Evolutionary conservation across 2,113 vertebrate genomes (phyloP).

Genomic region (Rhadina sibilatrix): DNA sequence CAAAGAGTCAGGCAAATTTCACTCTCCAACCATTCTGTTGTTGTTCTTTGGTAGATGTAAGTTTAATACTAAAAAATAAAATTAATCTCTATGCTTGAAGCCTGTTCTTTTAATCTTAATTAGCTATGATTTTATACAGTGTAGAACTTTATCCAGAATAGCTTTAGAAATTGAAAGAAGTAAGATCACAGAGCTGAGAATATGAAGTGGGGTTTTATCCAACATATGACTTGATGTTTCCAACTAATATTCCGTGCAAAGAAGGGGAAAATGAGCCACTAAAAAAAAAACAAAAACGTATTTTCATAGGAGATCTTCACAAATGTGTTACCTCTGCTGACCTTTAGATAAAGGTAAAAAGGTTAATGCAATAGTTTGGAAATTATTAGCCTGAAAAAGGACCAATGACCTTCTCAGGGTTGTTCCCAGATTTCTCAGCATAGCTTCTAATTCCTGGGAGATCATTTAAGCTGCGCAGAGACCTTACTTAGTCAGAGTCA

Average conservation of each 20-base stretch:
- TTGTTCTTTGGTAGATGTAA: constrained; percentile 24
- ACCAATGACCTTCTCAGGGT: background rate
- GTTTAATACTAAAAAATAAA: constrained; percentile 32
- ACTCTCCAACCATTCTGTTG: background rate
- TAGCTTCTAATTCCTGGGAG: constrained; percentile 18
- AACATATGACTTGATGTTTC: constrained; percentile 68
- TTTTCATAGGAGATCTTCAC: constrained; percentile 58
- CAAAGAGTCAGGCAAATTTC: constrained; percentile 19
- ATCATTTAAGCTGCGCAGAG: constrained; percentile 4
- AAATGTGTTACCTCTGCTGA: constrained; percentile 52
- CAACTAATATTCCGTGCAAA: constrained; percentile 27
- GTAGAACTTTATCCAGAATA: constrained; percentile 55
- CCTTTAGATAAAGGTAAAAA: constrained; percentile 62
- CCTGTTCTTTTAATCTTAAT: constrained; percentile 56
- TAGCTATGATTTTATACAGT: constrained; percentile 64
- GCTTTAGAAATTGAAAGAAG: constrained; percentile 55
- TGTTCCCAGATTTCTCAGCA: constrained; percentile 40
- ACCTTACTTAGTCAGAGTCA: constrained; percentile 44
- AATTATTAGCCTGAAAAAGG: constrained; percentile 24
- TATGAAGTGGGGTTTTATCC: constrained; percentile 49
- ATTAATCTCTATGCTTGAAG: constrained; percentile 18
- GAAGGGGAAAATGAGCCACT: constrained; percentile 44
- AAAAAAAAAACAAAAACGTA: background rate
- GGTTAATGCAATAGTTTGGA: constrained; percentile 40
- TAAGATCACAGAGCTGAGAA: constrained; percentile 59